Conservation (phyloP, 2,888 invertebrate species). For the Agelastica alni region DNA sequence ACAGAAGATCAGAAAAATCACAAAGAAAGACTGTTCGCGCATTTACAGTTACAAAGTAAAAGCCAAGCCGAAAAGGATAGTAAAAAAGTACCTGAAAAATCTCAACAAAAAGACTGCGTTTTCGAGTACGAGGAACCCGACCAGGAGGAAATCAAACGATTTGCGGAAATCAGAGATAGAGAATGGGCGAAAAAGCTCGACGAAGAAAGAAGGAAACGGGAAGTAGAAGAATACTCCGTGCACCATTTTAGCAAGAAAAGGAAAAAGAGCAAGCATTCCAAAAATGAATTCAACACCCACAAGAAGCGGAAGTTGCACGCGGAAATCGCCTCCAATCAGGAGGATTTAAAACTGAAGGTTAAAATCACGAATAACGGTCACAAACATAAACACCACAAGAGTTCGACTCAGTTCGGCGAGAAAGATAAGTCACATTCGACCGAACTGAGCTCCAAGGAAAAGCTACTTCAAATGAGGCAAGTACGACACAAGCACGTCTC, state of each 20-base stretch:
- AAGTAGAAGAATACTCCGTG: slow-evolving; percentile 37
- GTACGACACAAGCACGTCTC: slow-evolving; percentile 52
- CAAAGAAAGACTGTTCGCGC: slow-evolving; percentile 50
- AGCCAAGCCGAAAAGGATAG: slow-evolving; percentile 43
- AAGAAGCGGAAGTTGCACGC: slow-evolving; percentile 63
- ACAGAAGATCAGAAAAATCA: slow-evolving; percentile 43
- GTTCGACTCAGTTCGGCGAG: slow-evolving; percentile 31
- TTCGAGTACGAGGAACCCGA: slow-evolving; percentile 55
- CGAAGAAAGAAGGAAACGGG: slow-evolving; percentile 43
- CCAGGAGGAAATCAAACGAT: slow-evolving; percentile 54
- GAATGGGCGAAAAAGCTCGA: slow-evolving; percentile 56
- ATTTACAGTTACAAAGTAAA: slow-evolving; percentile 51
- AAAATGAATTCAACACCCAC: slow-evolving; percentile 54
- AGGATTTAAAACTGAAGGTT: slow-evolving; percentile 61
- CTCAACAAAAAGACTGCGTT: slow-evolving; percentile 46
- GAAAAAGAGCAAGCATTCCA: slow-evolving; percentile 63
- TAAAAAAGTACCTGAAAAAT: slow-evolving; percentile 42
- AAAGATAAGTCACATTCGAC: slow-evolving; percentile 24
- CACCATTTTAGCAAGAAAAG: slow-evolving; percentile 59
- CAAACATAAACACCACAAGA: slow-evolving; percentile 55
- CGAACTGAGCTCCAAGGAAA: slow-evolving; percentile 52
- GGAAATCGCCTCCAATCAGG: slow-evolving; percentile 58
- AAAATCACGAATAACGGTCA: slow-evolving; percentile 58
- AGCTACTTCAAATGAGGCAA: slow-evolving; percentile 55
- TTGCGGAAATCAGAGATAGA: slow-evolving; percentile 55